phyloP scores from a whole-genome alignment of 2,113 vertebrate genomes.

The Paracanthobrama guichenoti region DNA sequence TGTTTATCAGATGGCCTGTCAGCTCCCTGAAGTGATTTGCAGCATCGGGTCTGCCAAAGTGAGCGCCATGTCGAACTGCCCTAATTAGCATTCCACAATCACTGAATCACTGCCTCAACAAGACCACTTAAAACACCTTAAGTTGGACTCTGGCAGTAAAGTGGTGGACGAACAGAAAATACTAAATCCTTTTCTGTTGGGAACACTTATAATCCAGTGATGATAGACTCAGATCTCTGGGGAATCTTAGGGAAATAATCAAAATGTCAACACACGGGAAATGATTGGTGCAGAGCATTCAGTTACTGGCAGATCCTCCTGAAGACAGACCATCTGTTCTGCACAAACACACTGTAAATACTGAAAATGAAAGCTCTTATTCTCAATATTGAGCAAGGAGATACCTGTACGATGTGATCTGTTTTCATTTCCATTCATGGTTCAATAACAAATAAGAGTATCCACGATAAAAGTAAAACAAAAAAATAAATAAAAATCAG shows the following conservation, averaged over 20 bases:
- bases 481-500: too few species aligned
- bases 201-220: conserved; percentile 27
- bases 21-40: conserved; percentile 44
- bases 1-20: conserved; percentile 45
- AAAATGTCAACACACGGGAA: conserved; percentile 18
- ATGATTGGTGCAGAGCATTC: background rate
- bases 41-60: conserved; percentile 16
- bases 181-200: conserved; percentile 13
- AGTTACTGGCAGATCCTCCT: background rate
- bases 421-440: background rate
- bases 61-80: background rate
- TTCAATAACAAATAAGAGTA: background rate
- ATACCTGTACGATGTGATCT: background rate
- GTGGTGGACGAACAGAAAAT: background rate
- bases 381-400: background rate
- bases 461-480: too few species aligned
- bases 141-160: conserved; percentile 5
- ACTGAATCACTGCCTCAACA: conserved; percentile 29
- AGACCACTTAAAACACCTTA: conserved; percentile 21
- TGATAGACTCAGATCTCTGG: conserved; percentile 30
- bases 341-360: conserved; percentile 23
- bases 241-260: conserved; percentile 23
- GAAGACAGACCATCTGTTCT: conserved; percentile 25
- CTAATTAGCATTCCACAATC: conserved; percentile 28
- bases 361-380: background rate